Conservation (phyloP, 2,113 vertebrate genomes). For the Seriola aureovittata region DNA sequence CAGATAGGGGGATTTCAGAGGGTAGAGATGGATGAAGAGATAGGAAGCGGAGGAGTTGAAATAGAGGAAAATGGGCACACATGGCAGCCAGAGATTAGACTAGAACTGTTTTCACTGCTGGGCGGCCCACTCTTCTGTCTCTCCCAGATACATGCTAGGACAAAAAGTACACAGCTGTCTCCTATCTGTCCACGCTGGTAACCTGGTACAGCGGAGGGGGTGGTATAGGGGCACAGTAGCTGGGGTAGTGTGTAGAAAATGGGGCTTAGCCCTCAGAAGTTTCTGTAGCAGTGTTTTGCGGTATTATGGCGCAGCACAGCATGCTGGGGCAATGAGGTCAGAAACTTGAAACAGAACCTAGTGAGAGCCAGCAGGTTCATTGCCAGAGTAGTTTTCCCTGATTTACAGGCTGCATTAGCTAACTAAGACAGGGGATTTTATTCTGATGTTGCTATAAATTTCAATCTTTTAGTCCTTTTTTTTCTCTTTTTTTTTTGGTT, state of each 20-base stretch:
- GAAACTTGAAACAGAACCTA: constrained; percentile 68
- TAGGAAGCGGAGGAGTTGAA: constrained; percentile 53
- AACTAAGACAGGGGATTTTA: constrained; percentile 38
- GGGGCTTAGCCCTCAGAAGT: constrained; percentile 40
- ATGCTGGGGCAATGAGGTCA: constrained; percentile 74
- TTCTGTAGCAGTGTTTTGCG: constrained; percentile 45
- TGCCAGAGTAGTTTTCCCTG: constrained; percentile 56
- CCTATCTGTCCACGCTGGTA: constrained; percentile 45
- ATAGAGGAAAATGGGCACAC: constrained; percentile 71
- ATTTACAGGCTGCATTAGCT: constrained; percentile 67
- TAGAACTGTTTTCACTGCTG: constrained; percentile 47
- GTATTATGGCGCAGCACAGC: constrained; percentile 50
- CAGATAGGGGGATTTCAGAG: constrained; percentile 54
- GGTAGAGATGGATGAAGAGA: constrained; percentile 56
- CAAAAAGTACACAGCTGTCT: constrained; percentile 74
- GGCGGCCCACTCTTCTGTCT: constrained; percentile 29
- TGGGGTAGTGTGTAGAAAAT: constrained; percentile 23
- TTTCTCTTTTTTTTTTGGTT: constrained; percentile 3
- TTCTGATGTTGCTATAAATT: constrained; percentile 43
- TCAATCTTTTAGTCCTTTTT: constrained; percentile 1
- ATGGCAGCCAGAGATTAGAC: constrained; percentile 67
- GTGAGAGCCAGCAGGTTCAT: constrained; percentile 37
- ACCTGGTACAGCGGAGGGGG: constrained; percentile 27
- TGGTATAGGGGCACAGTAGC: constrained; percentile 53
- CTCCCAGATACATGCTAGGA: constrained; percentile 12